A percentile compares a stretch with the other conserved stretches of the same genome.
phyloP scores from a whole-genome alignment of 2,113 vertebrate genomes.

The Riparia riparia region DNA sequence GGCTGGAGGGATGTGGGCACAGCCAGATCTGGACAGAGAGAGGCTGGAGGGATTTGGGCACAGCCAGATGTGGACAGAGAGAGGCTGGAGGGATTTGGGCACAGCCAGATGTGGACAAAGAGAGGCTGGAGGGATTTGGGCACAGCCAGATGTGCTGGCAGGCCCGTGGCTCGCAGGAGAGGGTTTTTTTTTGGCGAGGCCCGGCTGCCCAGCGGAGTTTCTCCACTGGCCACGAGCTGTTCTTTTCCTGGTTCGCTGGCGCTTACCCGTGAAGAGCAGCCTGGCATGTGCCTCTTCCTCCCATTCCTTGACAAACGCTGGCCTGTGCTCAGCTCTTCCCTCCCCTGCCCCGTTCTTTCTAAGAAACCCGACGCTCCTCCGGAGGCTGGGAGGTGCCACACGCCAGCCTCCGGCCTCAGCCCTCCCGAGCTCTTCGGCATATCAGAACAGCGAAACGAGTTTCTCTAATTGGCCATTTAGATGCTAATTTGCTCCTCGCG shows the following conservation, averaged over 20 bases:
- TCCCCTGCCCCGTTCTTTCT: not conserved
- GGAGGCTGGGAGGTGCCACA: not conserved
- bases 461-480: constrained; percentile 59
- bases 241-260: not conserved
- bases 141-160: not conserved
- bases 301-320: not conserved
- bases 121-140: too few relatives aligned
- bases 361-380: not conserved
- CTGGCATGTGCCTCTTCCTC: not conserved
- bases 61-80: too few relatives aligned
- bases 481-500: constrained; percentile 53
- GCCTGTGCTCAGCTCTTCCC: not conserved
- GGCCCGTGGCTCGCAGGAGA: not conserved
- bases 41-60: too few relatives aligned
- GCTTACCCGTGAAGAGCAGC: not conserved
- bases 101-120: too few relatives aligned
- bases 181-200: not conserved
- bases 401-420: not conserved
- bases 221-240: rapidly evolving
- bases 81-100: too few relatives aligned
- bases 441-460: constrained; percentile 26
- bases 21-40: too few relatives aligned
- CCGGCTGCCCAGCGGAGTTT: not conserved
- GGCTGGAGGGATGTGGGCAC: too few relatives aligned
- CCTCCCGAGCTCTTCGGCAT: not conserved